Conservation (phyloP, 2,113 vertebrate genomes). For the Zingel zingel region DNA sequence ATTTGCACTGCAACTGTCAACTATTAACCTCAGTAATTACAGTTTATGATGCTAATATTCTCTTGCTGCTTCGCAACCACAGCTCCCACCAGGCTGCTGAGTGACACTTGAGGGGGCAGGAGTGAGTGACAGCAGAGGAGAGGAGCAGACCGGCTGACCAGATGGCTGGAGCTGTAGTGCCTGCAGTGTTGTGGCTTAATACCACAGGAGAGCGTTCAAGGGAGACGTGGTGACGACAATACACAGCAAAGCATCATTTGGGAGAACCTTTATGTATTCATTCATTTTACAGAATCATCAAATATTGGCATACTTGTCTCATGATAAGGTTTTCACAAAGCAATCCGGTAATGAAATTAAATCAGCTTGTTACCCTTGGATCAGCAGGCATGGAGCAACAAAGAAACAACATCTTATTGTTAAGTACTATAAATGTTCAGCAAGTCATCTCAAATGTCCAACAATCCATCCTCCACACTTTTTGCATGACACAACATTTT, state of each 20-base stretch:
- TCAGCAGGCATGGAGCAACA: no score
- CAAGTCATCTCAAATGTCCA: background rate
- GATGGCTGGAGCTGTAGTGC: slow-evolving; percentile 79
- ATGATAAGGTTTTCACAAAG: background rate
- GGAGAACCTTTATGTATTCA: slow-evolving; percentile 22
- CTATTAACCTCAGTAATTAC: slow-evolving; percentile 71
- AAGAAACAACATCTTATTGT: no score
- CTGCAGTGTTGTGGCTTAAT: slow-evolving; percentile 71
- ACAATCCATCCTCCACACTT: background rate
- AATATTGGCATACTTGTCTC: background rate
- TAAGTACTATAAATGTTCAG: background rate
- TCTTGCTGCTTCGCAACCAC: slow-evolving; percentile 63
- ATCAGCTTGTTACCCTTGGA: no score
- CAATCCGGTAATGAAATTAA: background rate
- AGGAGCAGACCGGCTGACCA: slow-evolving; percentile 78
- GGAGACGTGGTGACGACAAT: slow-evolving; percentile 30
- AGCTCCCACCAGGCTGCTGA: slow-evolving; percentile 72
- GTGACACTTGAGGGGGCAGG: slow-evolving; percentile 80
- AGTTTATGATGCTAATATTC: slow-evolving; percentile 72
- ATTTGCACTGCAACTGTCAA: slow-evolving; percentile 69
- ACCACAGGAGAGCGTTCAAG: slow-evolving; percentile 60
- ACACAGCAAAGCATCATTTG: slow-evolving; percentile 11
- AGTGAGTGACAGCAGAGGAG: slow-evolving; percentile 76
- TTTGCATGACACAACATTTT: background rate
- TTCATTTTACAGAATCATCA: background rate